Base-by-base conservation (phyloP, 2,797 vertebrate species). In the Lutjanus campechanus region DNA sequence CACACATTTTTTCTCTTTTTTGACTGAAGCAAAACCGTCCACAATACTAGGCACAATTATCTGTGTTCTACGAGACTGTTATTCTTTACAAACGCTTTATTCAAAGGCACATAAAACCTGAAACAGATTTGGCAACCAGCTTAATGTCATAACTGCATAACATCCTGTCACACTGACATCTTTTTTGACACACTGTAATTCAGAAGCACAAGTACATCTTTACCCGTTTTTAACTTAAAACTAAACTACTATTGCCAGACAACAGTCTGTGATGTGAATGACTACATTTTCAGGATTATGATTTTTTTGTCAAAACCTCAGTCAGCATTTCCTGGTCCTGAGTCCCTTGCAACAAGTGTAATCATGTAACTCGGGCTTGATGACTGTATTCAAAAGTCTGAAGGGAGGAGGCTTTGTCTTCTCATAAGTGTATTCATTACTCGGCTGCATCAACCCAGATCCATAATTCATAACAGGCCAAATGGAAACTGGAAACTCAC, bases 401-500 rank as follows among this genome's bases (percentile, higher is more conserved):
- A 87, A 69, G 79, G 68, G 82, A 86, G 12, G 8, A 49, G 29
- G 76, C 43, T 19, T 72, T 61, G 80, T 79, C 5, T 81, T 80
- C 75, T 74, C 63, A 78, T 65, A 83, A 72, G 64, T 58, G 47
- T 66, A n/a, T n/a, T 86, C 54, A 75, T 54, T 41, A 54, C 20
- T 71, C 7, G 0, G 58, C 12, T 49, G 44, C 40, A 70, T 74
- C 58, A 71, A 46, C 29, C 36, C 0, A 40, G 54, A 81, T 40
- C 9, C 68, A 82, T 75, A 76, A 89, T 72, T 80, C 46, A 63
- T 43, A 43, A 4, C 13, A 49, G 54, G 61, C 36, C 46, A 80
- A 76, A 77, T 61, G 43, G 66, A 76, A 87, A 79, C 13, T 19
- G 51, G 62, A 77, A 78, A 80, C 74, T 67, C 16, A 22, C 55